Percentiles rank a stretch among this genome's conserved stretches.
Conservation (phyloP, 2,888 invertebrate genomes). For the Drosophila incognita region DNA sequence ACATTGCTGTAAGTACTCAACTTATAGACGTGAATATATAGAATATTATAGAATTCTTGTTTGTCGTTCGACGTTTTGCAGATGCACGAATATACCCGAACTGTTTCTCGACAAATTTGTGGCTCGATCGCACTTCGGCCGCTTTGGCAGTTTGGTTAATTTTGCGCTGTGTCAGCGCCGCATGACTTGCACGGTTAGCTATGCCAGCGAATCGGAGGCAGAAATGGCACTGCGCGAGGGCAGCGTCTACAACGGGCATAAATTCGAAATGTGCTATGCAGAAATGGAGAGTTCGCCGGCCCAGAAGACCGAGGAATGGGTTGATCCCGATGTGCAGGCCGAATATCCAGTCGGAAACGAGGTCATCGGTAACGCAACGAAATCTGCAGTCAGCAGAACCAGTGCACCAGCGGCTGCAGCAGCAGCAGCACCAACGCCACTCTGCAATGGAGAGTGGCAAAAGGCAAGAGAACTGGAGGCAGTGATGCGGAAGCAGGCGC, state of each 20-base stretch:
- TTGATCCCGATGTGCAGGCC: conserved; percentile 89
- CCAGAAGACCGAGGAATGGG: conserved; percentile 70
- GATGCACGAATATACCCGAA: conserved; percentile 88
- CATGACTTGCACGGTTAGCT: no score
- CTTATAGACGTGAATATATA: no score
- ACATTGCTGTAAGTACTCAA: conserved; percentile 57
- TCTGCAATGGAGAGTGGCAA: no score
- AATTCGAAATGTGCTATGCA: no score
- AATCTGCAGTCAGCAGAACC: not conserved
- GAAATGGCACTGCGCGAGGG: no score
- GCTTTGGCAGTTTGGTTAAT: no score
- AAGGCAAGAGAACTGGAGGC: conserved; percentile 88
- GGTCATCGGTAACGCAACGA: not conserved
- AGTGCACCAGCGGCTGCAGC: no score
- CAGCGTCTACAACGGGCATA: no score
- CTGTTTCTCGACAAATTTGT: conserved; percentile 87
- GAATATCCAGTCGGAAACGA: conserved; percentile 73
- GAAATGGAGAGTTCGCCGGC: no score
- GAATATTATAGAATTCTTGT: not conserved
- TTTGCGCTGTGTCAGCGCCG: no score
- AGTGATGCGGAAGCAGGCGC: conserved; percentile 87
- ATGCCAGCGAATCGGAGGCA: no score
- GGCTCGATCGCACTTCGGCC: conserved; percentile 88
- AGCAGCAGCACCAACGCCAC: not conserved
- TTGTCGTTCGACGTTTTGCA: conserved; percentile 11